phyloP scores from a whole-genome alignment of 2,113 vertebrate species.

The Colossoma macropomum region DNA sequence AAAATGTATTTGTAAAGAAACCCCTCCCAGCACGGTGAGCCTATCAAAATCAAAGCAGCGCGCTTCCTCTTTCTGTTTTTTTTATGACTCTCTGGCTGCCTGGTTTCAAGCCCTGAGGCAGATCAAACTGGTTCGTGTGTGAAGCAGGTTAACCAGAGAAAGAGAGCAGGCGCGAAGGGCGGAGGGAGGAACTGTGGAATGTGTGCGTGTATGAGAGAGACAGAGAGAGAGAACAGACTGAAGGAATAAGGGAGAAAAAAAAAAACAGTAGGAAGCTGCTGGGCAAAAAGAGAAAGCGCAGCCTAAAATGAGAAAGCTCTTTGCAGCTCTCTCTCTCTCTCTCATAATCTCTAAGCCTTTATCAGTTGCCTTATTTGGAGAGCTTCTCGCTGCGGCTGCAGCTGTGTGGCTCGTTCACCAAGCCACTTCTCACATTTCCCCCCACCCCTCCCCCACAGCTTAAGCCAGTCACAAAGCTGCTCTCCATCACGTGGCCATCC shows the following conservation, averaged over 20 bases:
- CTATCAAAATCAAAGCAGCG: conserved; percentile 22
- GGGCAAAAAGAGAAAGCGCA: background rate
- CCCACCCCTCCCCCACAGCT: conserved; percentile 81
- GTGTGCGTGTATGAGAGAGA: background rate
- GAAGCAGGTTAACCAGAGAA: conserved; percentile 27
- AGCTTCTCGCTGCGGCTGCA: conserved; percentile 68
- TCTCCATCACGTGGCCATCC: conserved; percentile 81
- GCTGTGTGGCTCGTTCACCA: conserved; percentile 75
- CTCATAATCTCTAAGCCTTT: conserved; percentile 12
- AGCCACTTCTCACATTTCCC: conserved; percentile 90
- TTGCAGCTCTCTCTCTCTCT: background rate
- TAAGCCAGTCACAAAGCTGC: conserved; percentile 93
- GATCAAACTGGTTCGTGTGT: conserved; percentile 66
- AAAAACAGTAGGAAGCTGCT: background rate
- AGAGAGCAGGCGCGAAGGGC: conserved; percentile 1
- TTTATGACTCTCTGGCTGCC: conserved; percentile 21
- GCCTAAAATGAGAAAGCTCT: background rate
- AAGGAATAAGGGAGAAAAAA: background rate
- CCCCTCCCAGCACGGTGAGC: background rate
- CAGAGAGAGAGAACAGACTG: background rate
- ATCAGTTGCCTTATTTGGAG: conserved; percentile 65
- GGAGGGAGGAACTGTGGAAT: conserved; percentile 16
- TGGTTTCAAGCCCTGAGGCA: conserved; percentile 48
- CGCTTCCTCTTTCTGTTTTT: background rate
- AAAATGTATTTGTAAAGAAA: background rate